These are phyloP conservation scores for Scylla paramamosain DNA, from an alignment of 1,140 invertebrate species.

Conservation along the genomic window DNA sequence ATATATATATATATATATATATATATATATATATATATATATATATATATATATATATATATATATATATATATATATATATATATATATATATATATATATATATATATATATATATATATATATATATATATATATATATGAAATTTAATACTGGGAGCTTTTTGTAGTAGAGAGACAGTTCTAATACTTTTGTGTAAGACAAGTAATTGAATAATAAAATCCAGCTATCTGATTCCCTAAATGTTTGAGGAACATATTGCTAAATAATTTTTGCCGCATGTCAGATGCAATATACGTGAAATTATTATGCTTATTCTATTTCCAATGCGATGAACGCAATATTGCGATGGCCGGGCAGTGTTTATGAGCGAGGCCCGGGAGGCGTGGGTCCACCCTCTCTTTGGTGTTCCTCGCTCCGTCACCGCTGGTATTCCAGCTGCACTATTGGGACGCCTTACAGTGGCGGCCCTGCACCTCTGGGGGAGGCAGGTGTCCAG, in stretches of 20 bases:
- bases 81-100: constrained; percentile 61
- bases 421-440: background rate
- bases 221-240: background rate
- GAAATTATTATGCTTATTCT: constrained; percentile 24
- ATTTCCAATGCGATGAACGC: background rate
- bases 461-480: too few relatives aligned
- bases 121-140: constrained; percentile 62
- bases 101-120: constrained; percentile 66
- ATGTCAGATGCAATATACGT: background rate
- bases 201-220: constrained; percentile 6
- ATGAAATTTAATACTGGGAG: background rate
- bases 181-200: background rate
- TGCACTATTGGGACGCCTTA: background rate
- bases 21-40: constrained; percentile 61
- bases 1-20: constrained; percentile 57
- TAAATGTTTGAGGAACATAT: constrained; percentile 6
- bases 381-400: background rate
- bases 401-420: background rate
- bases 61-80: constrained; percentile 60
- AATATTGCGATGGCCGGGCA: background rate
- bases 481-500: background rate
- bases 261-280: background rate
- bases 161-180: background rate
- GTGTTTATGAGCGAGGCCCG: background rate
- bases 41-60: constrained; percentile 61